Evolutionary conservation across 2,113 vertebrate species (phyloP), one percentile per base, ranked within the genome.

Genomic region (Oreochromis aureus): DNA sequence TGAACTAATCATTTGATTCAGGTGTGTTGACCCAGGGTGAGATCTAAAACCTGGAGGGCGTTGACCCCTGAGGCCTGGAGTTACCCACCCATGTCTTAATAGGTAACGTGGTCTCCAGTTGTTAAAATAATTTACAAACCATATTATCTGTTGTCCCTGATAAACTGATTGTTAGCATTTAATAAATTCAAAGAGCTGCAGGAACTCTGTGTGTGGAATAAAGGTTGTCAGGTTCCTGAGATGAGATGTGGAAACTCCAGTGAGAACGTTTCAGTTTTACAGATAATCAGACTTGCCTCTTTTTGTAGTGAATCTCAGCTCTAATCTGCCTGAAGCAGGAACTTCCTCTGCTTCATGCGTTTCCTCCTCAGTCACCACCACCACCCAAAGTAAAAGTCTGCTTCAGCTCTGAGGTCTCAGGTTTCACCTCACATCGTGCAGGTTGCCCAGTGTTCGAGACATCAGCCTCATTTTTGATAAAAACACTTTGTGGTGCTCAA

Each of bases 381-480:
- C 10, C 61, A 19, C 16, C 30, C 54, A 56, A 56, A 66, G 61
- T n/a, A 1, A 63, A 63, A 63, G 32, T 66, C 61, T 66, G 32
- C 59, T 7, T 63, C 59, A 63, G 59, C 6, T 34, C 1, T 3
- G 5, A 61, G 59, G 32, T 63, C 32, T 63, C 0, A 1, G 59
- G 18, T 63, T 63, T 63, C 32, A 0, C 18, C 18, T 63, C 59
- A 36, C 10, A 12, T 36, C 10, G 0, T 63, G 16, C 59, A 11
- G 30, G 2, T 0, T 34, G 30, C 30, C 59, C 30, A 63, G 16
- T 7, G 30, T 34, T 63, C 3, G 0, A 34, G 59, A 36, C 30
- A 36, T n/a, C 59, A 7, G 61, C 61, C 18, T 66, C 32, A 12
- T 66, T 66, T 39, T 39, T 0, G 4, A 36, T 0, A 10, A 18